phyloP scores from a whole-genome alignment of 2,797 vertebrate species.

The Limosa lapponica region DNA sequence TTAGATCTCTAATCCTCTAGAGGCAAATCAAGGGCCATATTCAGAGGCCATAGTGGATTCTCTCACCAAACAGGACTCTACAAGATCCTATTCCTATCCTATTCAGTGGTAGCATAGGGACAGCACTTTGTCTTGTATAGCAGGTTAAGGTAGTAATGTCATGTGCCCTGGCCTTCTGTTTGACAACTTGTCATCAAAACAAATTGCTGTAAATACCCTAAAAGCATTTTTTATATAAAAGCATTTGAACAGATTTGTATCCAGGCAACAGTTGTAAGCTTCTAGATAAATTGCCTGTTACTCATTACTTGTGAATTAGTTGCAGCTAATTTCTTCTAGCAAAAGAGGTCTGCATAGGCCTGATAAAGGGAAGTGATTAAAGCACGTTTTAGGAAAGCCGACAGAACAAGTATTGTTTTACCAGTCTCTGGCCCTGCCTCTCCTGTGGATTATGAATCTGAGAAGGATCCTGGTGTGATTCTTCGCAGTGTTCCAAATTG shows the following conservation, averaged over 20 bases:
- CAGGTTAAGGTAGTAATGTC: background rate
- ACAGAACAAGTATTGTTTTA: background rate
- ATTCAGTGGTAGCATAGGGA: background rate
- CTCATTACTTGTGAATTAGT: slow-evolving; percentile 36
- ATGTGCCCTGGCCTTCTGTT: background rate
- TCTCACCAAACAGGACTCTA: background rate
- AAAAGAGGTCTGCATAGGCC: background rate
- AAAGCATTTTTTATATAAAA: slow-evolving; percentile 26
- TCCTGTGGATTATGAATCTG: background rate
- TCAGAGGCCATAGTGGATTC: background rate
- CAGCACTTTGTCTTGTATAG: background rate
- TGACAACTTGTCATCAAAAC: background rate
- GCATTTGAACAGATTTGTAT: slow-evolving; percentile 24
- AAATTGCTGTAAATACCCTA: background rate
- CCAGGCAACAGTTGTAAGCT: slow-evolving; percentile 58
- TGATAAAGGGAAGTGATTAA: slow-evolving; percentile 39
- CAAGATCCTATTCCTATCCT: background rate
- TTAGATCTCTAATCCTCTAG: background rate
- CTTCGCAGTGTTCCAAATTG: background rate
- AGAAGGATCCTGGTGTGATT: rapidly evolving
- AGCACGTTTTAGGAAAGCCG: background rate
- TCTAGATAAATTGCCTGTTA: slow-evolving; percentile 31
- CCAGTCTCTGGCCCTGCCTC: background rate
- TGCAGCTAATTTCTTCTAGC: slow-evolving; percentile 48
- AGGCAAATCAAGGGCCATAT: background rate